Evolutionary conservation across 2,888 invertebrate genomes (phyloP).

Genomic region (Leptopilina drosophilae): DNA sequence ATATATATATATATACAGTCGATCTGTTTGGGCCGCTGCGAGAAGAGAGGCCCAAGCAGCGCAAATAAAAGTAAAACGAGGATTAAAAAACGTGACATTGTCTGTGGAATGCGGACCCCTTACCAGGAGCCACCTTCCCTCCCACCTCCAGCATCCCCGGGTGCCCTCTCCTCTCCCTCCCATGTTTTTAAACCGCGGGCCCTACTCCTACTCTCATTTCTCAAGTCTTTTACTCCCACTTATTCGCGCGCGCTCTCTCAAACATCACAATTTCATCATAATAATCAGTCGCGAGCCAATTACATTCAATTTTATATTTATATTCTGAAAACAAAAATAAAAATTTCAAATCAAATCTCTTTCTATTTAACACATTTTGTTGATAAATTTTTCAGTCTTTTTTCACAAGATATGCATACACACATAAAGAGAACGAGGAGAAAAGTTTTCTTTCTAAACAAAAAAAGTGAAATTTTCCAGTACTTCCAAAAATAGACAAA

Average conservation of each 20-base stretch:
- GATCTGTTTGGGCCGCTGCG: constrained; percentile 36
- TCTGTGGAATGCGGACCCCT: constrained; percentile 77
- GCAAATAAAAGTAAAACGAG: constrained; percentile 75
- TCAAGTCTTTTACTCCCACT: constrained; percentile 46
- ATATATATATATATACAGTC: constrained; percentile 33
- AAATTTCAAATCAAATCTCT: not conserved
- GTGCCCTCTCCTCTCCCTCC: constrained; percentile 52
- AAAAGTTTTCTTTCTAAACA: too few species aligned
- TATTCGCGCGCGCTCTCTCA: constrained; percentile 52
- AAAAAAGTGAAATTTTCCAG: too few species aligned
- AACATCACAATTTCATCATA: constrained; percentile 65
- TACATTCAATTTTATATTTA: not conserved
- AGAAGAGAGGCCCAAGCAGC: constrained; percentile 50
- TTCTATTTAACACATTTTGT: not conserved
- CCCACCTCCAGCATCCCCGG: constrained; percentile 52
- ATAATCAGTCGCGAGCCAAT: constrained; percentile 53
- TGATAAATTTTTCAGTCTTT: not conserved
- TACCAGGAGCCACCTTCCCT: constrained; percentile 62
- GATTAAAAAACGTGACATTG: constrained; percentile 77
- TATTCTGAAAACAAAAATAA: not conserved
- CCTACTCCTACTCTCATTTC: constrained; percentile 45
- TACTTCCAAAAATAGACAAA: too few species aligned
- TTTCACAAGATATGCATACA: too few species aligned
- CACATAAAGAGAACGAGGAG: too few species aligned
- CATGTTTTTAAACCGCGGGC: constrained; percentile 53